phyloP scores from a whole-genome alignment of 2,888 invertebrate genomes.

The Neoitamus cyanurus region DNA sequence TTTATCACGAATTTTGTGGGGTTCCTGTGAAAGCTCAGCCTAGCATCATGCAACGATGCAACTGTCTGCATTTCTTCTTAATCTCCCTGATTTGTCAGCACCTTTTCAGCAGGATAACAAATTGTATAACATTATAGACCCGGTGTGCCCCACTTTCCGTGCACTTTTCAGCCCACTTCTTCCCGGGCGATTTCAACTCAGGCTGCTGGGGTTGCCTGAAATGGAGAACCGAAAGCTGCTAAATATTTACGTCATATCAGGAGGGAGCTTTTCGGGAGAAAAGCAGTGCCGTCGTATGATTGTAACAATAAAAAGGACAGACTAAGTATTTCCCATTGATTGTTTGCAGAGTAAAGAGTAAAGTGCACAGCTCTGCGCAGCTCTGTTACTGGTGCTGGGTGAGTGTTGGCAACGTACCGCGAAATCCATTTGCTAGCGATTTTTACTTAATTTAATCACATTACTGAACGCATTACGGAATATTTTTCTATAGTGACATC shows the following conservation, averaged over 20 bases:
- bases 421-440: neutral
- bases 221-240: slow-evolving; percentile 18
- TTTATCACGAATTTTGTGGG: slow-evolving; percentile 29
- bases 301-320: slow-evolving; percentile 6
- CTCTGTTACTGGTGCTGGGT: neutral
- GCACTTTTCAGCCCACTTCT: neutral
- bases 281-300: neutral
- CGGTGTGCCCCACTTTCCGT: slow-evolving; percentile 17
- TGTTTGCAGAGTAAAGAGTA: slow-evolving; percentile 7
- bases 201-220: neutral
- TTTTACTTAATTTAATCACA: too few species aligned
- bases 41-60: slow-evolving; percentile 50
- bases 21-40: slow-evolving; percentile 12
- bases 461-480: too few species aligned
- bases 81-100: slow-evolving; percentile 60
- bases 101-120: slow-evolving; percentile 57
- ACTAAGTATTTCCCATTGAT: neutral
- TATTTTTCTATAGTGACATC: too few species aligned
- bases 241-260: slow-evolving; percentile 11
- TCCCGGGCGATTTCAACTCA: neutral
- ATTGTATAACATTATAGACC: slow-evolving; percentile 54
- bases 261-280: neutral
- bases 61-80: slow-evolving; percentile 49
- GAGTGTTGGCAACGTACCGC: neutral
- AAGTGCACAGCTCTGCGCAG: neutral